Evolutionary conservation across 2,113 vertebrate genomes (phyloP).

Genomic region (Penelope pileata): DNA sequence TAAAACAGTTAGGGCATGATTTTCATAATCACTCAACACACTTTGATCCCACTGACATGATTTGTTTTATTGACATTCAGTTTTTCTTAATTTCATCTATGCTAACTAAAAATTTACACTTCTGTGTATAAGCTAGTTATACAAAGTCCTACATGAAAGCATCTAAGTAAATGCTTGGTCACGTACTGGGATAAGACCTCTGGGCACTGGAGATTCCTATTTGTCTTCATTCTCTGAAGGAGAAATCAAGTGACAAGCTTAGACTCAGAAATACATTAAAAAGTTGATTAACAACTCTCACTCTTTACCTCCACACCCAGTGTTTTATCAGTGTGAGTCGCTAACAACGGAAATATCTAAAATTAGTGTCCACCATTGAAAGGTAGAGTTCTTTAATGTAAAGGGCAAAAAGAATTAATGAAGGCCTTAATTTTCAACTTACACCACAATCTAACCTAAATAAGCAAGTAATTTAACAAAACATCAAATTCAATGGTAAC

Average conservation of each 20-base stretch:
- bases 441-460: not conserved
- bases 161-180: not conserved
- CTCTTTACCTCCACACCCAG: fast-evolving
- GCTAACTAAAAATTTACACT: not conserved
- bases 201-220: not conserved
- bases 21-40: not conserved
- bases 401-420: not conserved
- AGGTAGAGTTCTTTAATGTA: not conserved
- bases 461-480: not conserved
- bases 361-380: not conserved
- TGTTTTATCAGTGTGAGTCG: not conserved
- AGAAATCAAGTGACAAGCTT: not conserved
- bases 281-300: not conserved
- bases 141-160: not conserved
- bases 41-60: not conserved
- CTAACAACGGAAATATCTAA: not conserved
- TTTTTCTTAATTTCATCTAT: not conserved
- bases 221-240: not conserved
- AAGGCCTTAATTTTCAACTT: not conserved
- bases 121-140: not conserved
- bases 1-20: not conserved
- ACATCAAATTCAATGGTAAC: not conserved
- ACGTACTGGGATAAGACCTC: not conserved
- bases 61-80: not conserved
- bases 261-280: not conserved